Percentiles rank a stretch among this genome's conserved stretches.
These are phyloP conservation scores for Pomacea maculata DNA, from an alignment of 1,140 invertebrate species.

Conservation along the genomic window DNA sequence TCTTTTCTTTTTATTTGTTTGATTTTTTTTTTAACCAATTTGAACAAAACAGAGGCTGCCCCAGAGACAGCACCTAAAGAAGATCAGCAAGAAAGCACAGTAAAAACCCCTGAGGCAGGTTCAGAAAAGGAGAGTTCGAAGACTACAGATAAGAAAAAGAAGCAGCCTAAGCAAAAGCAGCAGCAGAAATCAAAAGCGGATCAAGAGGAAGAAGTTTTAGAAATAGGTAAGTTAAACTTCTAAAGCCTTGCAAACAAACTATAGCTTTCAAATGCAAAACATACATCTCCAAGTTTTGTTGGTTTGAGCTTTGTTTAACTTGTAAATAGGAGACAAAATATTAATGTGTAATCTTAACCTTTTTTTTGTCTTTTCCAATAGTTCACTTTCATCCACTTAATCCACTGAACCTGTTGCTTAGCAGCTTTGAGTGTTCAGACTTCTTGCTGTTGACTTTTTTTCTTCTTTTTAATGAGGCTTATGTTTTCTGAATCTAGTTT, in stretches of 20 bases:
- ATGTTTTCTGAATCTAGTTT: too few relatives aligned
- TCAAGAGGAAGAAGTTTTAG: slow-evolving; percentile 26
- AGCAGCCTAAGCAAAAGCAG: slow-evolving; percentile 17
- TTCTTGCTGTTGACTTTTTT: neutral
- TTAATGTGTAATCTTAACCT: neutral
- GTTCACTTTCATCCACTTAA: neutral
- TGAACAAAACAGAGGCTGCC: slow-evolving; percentile 10
- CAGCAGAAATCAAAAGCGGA: slow-evolving; percentile 18
- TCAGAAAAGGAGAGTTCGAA: slow-evolving; percentile 1
- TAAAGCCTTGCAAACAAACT: neutral
- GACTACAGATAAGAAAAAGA: slow-evolving; percentile 10
- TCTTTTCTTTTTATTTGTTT: neutral
- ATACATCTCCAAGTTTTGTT: neutral
- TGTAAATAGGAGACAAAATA: neutral
- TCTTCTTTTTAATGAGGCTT: neutral
- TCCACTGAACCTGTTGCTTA: neutral
- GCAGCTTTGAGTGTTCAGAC: neutral
- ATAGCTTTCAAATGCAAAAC: neutral
- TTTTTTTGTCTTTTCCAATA: too few relatives aligned
- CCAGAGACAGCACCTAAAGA: slow-evolving; percentile 12
- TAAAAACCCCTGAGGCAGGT: neutral
- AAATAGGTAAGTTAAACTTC: slow-evolving; percentile 29
- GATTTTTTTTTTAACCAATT: neutral
- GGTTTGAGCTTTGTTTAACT: neutral
- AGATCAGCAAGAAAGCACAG: slow-evolving; percentile 9